Percentiles rank a stretch among this genome's conserved stretches.
phyloP scores from a whole-genome alignment of 2,797 vertebrate genomes.

The Passerculus sandwichensis region DNA sequence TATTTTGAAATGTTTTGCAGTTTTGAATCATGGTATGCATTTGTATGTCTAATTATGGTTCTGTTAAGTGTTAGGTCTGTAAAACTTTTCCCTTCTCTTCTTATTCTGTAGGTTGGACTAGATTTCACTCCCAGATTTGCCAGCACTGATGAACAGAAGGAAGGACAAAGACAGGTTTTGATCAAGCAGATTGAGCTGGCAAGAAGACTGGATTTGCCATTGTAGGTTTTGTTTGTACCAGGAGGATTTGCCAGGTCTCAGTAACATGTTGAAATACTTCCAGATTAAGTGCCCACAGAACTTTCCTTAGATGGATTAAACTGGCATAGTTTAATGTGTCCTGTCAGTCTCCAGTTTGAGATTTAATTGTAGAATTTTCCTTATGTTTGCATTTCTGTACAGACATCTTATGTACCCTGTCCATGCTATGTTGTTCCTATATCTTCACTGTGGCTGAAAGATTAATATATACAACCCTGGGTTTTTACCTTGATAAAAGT shows the following conservation, averaged over 20 bases:
- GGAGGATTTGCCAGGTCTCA: not conserved
- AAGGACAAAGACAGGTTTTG: slow-evolving; percentile 90
- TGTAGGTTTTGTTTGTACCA: slow-evolving; percentile 81
- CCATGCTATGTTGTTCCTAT: not conserved
- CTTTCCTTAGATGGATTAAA: not conserved
- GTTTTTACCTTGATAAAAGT: not conserved
- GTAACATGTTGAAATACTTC: not conserved
- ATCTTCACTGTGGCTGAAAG: not conserved
- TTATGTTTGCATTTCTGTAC: not conserved
- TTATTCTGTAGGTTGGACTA: slow-evolving; percentile 86
- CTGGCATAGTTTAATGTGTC: not conserved
- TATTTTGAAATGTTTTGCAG: not conserved
- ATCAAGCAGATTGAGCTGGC: slow-evolving; percentile 89
- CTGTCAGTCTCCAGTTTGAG: not conserved
- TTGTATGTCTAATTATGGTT: not conserved
- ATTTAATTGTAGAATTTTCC: not conserved
- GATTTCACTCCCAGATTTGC: slow-evolving; percentile 93
- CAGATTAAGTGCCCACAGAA: not conserved
- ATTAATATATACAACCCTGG: not conserved
- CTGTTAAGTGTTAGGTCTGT: not conserved
- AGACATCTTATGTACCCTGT: not conserved
- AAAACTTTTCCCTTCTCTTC: not conserved
- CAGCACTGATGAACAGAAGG: slow-evolving; percentile 83
- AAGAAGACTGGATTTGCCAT: slow-evolving; percentile 87
- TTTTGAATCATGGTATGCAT: not conserved